Conservation (phyloP, 1,140 invertebrate species). For the Dysdera silvatica region DNA sequence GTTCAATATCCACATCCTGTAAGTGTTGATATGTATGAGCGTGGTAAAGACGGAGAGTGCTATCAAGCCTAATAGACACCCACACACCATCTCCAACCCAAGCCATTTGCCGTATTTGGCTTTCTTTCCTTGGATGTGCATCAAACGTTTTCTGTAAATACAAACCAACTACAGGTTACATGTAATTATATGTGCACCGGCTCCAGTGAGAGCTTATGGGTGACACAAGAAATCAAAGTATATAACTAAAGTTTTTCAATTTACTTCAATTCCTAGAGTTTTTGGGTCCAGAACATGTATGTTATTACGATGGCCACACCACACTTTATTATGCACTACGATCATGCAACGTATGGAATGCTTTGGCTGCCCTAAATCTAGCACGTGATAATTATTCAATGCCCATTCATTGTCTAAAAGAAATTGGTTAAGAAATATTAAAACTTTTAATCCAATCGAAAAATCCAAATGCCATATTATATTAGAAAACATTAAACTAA, state of each 20-base stretch:
- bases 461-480: not conserved
- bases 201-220: no score
- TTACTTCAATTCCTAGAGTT: constrained; percentile 60
- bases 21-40: constrained; percentile 94
- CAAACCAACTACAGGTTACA: no score
- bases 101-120: constrained; percentile 81
- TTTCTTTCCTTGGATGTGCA: constrained; percentile 94
- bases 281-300: constrained; percentile 89
- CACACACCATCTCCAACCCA: constrained; percentile 95
- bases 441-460: not conserved
- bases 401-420: constrained; percentile 83
- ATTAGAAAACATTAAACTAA: not conserved
- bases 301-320: constrained; percentile 95
- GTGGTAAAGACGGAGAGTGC: constrained; percentile 89
- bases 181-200: no score
- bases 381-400: constrained; percentile 77
- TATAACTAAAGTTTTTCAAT: not conserved
- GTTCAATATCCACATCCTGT: constrained; percentile 95
- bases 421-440: not conserved
- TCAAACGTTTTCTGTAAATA: constrained; percentile 61
- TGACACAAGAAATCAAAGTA: constrained; percentile 4
- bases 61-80: constrained; percentile 91
- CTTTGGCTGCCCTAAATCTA: constrained; percentile 81
- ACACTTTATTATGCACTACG: constrained; percentile 80
- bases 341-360: constrained; percentile 77